A percentile compares a stretch with the other conserved stretches of the same genome.
Conservation (phyloP, 2,797 vertebrate genomes). For the Phalloptychus januarius region DNA sequence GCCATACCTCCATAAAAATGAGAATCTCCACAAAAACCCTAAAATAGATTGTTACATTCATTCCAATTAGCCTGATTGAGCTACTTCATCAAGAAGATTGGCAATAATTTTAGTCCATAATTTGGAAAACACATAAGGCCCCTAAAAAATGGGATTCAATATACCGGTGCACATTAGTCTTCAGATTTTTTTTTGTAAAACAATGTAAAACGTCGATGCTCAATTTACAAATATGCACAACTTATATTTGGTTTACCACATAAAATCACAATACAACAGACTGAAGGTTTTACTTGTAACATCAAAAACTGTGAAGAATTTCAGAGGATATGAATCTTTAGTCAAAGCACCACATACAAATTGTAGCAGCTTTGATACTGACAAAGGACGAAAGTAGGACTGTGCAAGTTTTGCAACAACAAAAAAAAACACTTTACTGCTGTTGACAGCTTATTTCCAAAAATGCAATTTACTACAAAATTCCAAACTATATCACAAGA, state of each 20-base stretch:
- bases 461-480: not conserved
- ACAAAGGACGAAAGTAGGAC: not conserved
- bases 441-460: conserved; percentile 1
- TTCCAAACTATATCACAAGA: conserved; percentile 21
- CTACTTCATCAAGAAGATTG: not conserved
- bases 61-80: not conserved
- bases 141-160: not conserved
- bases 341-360: not conserved
- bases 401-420: not conserved
- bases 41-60: not conserved
- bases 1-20: not conserved
- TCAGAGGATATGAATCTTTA: not conserved
- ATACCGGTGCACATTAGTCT: not conserved
- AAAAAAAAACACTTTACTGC: not conserved
- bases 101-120: not conserved
- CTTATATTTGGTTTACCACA: not conserved
- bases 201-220: not conserved
- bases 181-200: not conserved
- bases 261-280: not conserved
- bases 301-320: not conserved
- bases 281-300: not conserved
- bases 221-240: not conserved
- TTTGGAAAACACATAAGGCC: not conserved
- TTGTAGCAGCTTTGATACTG: not conserved
- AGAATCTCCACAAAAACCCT: not conserved